Evolutionary conservation across 2,113 vertebrate genomes (phyloP).

Genomic region (Syngnathoides biaculeatus): DNA sequence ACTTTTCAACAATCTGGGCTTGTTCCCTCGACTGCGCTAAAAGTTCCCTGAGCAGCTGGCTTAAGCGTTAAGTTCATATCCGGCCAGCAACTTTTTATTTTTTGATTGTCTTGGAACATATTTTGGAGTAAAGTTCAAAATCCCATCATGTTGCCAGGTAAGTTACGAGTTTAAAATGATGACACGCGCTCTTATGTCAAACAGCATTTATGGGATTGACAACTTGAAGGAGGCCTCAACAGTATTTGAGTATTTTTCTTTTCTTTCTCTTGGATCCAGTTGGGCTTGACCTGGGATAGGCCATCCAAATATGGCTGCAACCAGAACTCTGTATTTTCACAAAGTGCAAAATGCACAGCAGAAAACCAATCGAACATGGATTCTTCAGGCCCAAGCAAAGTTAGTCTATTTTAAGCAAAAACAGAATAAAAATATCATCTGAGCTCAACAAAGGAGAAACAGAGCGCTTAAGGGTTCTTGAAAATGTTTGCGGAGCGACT

Average conservation of each 20-base stretch:
- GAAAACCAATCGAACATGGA: not conserved
- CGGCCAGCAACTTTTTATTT: not conserved
- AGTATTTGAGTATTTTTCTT: too few species aligned
- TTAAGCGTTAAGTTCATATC: not conserved
- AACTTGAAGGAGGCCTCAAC: too few species aligned
- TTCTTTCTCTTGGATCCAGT: not conserved
- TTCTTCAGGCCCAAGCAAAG: not conserved
- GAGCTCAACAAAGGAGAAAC: not conserved
- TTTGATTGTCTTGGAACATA: conserved; percentile 2
- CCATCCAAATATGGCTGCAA: too few species aligned
- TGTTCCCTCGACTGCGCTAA: not conserved
- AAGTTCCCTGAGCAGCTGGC: conserved; percentile 11
- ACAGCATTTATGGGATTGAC: not conserved
- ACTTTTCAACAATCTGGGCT: conserved; percentile 1
- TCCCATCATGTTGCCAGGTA: too few species aligned
- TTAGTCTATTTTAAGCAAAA: not conserved
- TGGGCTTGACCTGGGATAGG: not conserved
- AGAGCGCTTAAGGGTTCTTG: conserved; percentile 3
- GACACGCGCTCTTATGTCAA: not conserved
- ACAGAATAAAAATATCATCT: not conserved
- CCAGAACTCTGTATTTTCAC: too few species aligned
- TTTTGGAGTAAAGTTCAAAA: not conserved
- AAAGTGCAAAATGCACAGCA: too few species aligned
- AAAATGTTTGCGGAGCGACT: conserved; percentile 11
- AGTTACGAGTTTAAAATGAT: too few species aligned